Conservation (phyloP, 2,888 invertebrate genomes). For the Drosophila atroscutellata region DNA sequence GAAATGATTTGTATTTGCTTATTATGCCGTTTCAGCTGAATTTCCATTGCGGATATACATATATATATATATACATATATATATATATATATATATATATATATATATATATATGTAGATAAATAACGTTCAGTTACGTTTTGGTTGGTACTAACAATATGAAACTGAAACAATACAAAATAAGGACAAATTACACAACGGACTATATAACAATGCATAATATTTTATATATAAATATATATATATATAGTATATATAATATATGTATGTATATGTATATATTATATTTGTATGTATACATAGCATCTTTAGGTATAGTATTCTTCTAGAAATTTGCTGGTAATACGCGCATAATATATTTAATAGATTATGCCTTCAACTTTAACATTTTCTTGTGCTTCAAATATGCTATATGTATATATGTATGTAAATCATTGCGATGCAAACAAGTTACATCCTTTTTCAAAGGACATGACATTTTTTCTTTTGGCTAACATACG, state of each 20-base stretch:
- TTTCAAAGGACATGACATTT: slow-evolving; percentile 1
- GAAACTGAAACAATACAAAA: slow-evolving; percentile 52
- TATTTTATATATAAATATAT: slow-evolving; percentile 11
- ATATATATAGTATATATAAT: slow-evolving; percentile 19
- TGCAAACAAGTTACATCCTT: slow-evolving; percentile 10
- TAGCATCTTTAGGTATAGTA: slow-evolving; percentile 62
- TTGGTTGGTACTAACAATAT: slow-evolving; percentile 39
- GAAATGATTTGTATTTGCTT: slow-evolving; percentile 53
- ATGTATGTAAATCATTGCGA: slow-evolving; percentile 9
- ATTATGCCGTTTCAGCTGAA: slow-evolving; percentile 9
- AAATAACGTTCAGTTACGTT: slow-evolving; percentile 35
- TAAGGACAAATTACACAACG: slow-evolving; percentile 58
- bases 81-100: too few species aligned
- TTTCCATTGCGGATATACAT: slow-evolving; percentile 35
- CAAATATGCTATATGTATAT: slow-evolving; percentile 13
- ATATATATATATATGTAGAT: slow-evolving; percentile 34
- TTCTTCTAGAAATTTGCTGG: slow-evolving; percentile 50
- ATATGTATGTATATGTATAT: slow-evolving; percentile 42
- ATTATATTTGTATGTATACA: slow-evolving; percentile 27
- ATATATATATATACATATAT: slow-evolving; percentile 27
- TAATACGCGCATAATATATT: slow-evolving; percentile 41
- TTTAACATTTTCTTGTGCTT: slow-evolving; percentile 26
- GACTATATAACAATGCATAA: slow-evolving; percentile 57
- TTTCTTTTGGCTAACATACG: slow-evolving; percentile 25
- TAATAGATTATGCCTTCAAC: slow-evolving; percentile 29